A percentile compares a stretch with the other conserved stretches of the same genome.
Conservation (phyloP, 1,140 invertebrate genomes). For the Periplaneta americana region DNA sequence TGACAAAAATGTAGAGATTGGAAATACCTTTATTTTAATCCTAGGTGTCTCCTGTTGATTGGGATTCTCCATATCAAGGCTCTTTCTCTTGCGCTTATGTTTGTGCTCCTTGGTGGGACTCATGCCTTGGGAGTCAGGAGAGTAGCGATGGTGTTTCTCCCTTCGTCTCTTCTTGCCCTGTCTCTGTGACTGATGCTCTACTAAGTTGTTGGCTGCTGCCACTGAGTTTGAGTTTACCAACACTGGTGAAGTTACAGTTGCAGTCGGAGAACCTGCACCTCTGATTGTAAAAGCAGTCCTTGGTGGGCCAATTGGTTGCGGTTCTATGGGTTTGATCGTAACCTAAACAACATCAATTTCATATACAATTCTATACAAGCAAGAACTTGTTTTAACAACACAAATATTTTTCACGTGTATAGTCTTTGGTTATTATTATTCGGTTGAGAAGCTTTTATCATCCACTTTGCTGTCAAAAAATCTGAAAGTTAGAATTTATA, state of each 20-base stretch:
- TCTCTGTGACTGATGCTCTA: not conserved
- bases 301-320: conserved; percentile 24
- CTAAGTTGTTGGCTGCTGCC: conserved; percentile 15
- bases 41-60: conserved; percentile 45
- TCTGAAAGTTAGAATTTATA: too few species aligned
- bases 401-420: too few species aligned
- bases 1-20: too few species aligned
- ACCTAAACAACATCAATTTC: not conserved
- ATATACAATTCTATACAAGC: too few species aligned
- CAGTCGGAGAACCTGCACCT: conserved; percentile 25
- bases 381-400: too few species aligned
- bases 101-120: conserved; percentile 53
- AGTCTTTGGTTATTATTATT: too few species aligned
- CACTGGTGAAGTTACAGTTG: conserved; percentile 31
- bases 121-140: conserved; percentile 53
- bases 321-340: conserved; percentile 48
- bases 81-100: conserved; percentile 66
- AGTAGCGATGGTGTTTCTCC: conserved; percentile 63
- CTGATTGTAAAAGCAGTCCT: conserved; percentile 20
- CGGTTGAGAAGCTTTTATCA: too few species aligned
- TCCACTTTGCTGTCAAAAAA: too few species aligned
- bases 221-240: conserved; percentile 33
- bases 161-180: conserved; percentile 53
- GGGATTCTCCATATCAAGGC: conserved; percentile 54
- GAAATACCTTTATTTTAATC: conserved; percentile 66